Evolutionary conservation across 23 tunicate species (phyloP).

Genomic region (Halocynthia roretzi): DNA sequence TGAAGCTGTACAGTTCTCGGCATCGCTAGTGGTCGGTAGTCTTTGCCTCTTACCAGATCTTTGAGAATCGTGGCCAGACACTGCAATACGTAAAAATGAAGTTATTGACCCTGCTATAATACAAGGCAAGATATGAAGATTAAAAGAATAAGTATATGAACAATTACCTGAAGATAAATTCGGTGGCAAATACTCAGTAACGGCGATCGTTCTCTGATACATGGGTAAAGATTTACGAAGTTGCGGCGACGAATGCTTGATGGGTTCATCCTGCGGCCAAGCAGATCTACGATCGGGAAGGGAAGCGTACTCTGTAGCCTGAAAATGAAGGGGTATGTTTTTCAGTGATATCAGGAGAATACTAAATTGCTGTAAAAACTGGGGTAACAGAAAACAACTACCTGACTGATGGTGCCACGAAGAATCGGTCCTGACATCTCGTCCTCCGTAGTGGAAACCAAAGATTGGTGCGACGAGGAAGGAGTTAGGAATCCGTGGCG

Average conservation of each 20-base stretch:
- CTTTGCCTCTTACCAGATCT: constrained; percentile 9
- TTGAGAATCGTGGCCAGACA: not conserved
- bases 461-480: constrained; percentile 10
- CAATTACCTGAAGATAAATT: not conserved
- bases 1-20: constrained; percentile 58
- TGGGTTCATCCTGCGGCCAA: constrained; percentile 31
- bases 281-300: constrained; percentile 33
- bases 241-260: not conserved
- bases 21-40: constrained; percentile 35
- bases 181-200: constrained; percentile 79
- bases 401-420: constrained; percentile 12
- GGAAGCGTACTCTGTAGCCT: constrained; percentile 19
- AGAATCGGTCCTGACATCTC: not conserved
- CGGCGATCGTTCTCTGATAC: constrained; percentile 86
- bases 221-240: constrained; percentile 41
- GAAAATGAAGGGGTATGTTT: not conserved
- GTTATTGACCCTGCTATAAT: not conserved
- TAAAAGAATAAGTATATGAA: not conserved
- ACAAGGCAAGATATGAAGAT: not conserved
- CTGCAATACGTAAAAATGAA: not conserved
- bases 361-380: not conserved
- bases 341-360: not conserved
- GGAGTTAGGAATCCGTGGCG: constrained; percentile 14
- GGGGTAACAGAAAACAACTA: not conserved
- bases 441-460: not conserved